A percentile compares a stretch with the other conserved stretches of the same genome.
phyloP scores from a whole-genome alignment of 2,113 vertebrate species.

The Melospiza georgiana region DNA sequence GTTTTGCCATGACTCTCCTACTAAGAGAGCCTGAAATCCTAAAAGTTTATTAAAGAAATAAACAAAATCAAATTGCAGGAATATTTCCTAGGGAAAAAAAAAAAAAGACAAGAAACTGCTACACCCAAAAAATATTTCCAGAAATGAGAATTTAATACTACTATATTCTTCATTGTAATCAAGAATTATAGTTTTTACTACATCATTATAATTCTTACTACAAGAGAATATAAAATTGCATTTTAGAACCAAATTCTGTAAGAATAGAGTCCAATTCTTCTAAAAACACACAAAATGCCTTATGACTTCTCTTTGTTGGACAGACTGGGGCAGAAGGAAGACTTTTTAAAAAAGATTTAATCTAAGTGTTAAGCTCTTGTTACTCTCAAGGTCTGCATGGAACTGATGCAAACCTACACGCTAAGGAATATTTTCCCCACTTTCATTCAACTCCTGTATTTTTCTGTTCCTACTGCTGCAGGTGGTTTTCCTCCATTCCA shows the following conservation, averaged over 20 bases:
- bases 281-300: background rate
- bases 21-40: background rate
- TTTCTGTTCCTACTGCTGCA: slow-evolving; percentile 52
- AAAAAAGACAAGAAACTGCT: background rate
- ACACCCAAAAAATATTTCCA: background rate
- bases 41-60: background rate
- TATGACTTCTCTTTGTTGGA: background rate
- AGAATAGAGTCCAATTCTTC: background rate
- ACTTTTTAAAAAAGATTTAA: background rate
- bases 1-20: background rate
- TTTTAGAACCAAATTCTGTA: background rate
- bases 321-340: background rate
- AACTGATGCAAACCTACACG: background rate
- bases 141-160: background rate
- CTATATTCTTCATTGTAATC: too few relatives aligned
- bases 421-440: background rate
- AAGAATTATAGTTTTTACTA: too few relatives aligned
- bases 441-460: background rate
- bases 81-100: background rate
- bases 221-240: background rate
- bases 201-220: background rate
- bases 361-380: background rate
- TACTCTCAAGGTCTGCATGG: background rate
- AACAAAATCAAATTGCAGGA: background rate
- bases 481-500: slow-evolving; percentile 94